These are phyloP conservation scores for Anniella stebbinsi DNA, from an alignment of 2,797 vertebrate genomes.

Conservation along the genomic window DNA sequence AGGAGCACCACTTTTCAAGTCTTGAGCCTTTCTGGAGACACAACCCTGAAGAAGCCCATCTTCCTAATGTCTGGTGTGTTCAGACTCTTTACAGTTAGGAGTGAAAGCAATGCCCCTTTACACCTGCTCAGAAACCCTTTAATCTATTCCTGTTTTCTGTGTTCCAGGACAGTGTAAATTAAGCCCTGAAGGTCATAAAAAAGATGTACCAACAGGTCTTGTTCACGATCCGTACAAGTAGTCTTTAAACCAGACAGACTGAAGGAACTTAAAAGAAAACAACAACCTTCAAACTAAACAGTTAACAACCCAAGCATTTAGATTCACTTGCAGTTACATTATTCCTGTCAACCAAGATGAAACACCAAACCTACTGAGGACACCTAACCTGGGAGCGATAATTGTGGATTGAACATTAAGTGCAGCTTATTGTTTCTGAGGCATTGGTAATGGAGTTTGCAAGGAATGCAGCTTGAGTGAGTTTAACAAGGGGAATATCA, in stretches of 20 bases:
- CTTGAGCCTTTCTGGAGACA: too few relatives aligned
- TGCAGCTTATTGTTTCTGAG: slow-evolving; percentile 80
- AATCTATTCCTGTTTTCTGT: neutral
- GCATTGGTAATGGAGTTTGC: slow-evolving; percentile 60
- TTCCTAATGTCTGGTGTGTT: neutral
- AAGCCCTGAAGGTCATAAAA: slow-evolving; percentile 26
- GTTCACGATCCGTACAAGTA: slow-evolving; percentile 41
- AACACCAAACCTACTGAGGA: slow-evolving; percentile 64
- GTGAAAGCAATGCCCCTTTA: neutral
- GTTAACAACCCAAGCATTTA: slow-evolving; percentile 68
- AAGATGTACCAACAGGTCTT: slow-evolving; percentile 27
- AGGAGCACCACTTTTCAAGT: too few relatives aligned
- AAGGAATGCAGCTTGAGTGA: slow-evolving; percentile 70
- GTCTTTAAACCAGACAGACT: slow-evolving; percentile 63
- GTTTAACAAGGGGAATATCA: slow-evolving; percentile 68
- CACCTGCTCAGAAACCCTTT: neutral
- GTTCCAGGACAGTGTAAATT: slow-evolving; percentile 34
- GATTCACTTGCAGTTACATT: slow-evolving; percentile 76
- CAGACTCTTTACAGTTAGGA: neutral
- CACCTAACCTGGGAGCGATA: slow-evolving; percentile 75
- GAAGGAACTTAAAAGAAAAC: slow-evolving; percentile 38
- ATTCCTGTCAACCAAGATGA: slow-evolving; percentile 80
- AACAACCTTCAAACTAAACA: slow-evolving; percentile 25
- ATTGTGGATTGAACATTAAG: slow-evolving; percentile 80
- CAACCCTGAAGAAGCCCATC: neutral